Conservation (phyloP, 1,140 invertebrate genomes). For the Colletes latitarsis region DNA sequence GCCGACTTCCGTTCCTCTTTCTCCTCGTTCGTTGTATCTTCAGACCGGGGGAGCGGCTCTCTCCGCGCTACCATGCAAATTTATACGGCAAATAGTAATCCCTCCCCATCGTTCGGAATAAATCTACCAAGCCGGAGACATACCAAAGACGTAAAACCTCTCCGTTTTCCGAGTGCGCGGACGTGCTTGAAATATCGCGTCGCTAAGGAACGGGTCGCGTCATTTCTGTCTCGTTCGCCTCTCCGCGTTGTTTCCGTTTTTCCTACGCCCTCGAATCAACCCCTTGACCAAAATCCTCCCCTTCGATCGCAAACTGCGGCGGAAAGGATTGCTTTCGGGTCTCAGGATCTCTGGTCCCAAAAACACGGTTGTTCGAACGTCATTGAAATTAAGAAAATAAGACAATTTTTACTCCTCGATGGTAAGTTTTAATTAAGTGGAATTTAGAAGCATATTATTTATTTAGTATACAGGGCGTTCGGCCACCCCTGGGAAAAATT, state of each 20-base stretch:
- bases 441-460: no score
- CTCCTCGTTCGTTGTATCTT: conserved; percentile 33
- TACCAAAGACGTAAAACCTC: conserved; percentile 50
- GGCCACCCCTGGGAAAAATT: no score
- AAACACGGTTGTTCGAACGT: no score
- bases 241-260: background rate
- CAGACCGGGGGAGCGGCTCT: background rate
- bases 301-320: background rate
- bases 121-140: conserved; percentile 63
- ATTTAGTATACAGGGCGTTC: no score
- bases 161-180: conserved; percentile 39
- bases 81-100: conserved; percentile 74
- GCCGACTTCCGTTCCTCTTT: conserved; percentile 46
- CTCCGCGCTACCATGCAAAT: conserved; percentile 65
- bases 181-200: conserved; percentile 57
- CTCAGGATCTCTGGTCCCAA: no score
- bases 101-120: conserved; percentile 68
- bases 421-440: no score
- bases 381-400: no score
- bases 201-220: conserved; percentile 26
- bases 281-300: background rate
- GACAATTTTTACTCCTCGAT: no score
- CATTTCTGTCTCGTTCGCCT: conserved; percentile 34
- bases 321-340: background rate
- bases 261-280: background rate